These are phyloP conservation scores for Thrips palmi DNA, from an alignment of 1,140 invertebrate species.

Conservation along the genomic window DNA sequence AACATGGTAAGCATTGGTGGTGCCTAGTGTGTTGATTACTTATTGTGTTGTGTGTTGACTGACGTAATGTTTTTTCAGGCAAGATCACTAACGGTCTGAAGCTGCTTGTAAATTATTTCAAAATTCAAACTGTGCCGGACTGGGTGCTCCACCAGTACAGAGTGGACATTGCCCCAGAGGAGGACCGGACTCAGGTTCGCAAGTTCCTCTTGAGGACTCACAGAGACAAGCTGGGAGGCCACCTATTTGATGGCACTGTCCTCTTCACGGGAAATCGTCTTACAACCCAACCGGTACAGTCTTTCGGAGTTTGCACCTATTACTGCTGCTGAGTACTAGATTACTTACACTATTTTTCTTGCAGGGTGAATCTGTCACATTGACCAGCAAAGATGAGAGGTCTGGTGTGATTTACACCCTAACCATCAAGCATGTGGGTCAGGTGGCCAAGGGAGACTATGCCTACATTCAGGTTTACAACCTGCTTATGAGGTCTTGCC, in stretches of 20 bases:
- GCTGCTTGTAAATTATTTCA: conserved; percentile 57
- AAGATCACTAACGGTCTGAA: conserved; percentile 19
- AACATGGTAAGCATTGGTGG: too few relatives aligned
- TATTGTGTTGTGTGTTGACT: too few relatives aligned
- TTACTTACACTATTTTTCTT: too few relatives aligned
- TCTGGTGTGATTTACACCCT: too few relatives aligned
- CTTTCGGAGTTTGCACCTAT: too few relatives aligned
- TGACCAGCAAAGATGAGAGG: too few relatives aligned
- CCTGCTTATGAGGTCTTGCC: conserved; percentile 47
- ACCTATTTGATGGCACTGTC: conserved; percentile 31
- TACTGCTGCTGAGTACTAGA: too few relatives aligned
- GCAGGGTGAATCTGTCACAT: too few relatives aligned
- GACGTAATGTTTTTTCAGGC: conserved; percentile 12
- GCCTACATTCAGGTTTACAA: conserved; percentile 41
- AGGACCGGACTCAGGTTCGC: conserved; percentile 41
- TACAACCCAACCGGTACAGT: too few relatives aligned
- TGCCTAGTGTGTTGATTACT: too few relatives aligned
- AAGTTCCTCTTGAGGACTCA: conserved; percentile 39
- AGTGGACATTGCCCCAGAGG: conserved; percentile 55
- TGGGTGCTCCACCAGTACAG: conserved; percentile 68
- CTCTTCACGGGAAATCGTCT: conserved; percentile 22
- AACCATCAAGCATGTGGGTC: too few relatives aligned
- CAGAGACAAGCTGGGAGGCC: conserved; percentile 27
- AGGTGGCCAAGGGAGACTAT: too few relatives aligned
- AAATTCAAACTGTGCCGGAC: conserved; percentile 38